phyloP scores from a whole-genome alignment of 2,888 invertebrate species.

The Drosophila subsilvestris region DNA sequence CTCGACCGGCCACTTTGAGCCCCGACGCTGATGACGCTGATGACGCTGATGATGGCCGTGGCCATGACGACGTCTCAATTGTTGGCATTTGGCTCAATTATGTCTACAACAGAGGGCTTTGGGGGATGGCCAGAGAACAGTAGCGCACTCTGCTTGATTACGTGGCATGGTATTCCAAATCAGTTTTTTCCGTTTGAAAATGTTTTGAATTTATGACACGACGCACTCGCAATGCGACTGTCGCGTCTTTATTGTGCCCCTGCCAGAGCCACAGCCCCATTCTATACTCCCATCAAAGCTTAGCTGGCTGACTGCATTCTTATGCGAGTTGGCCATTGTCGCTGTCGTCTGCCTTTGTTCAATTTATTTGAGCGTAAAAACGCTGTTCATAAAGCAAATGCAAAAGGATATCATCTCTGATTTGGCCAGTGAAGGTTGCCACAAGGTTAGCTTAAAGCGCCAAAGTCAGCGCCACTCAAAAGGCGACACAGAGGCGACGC shows the following conservation, averaged over 20 bases:
- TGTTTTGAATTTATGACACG: slow-evolving; percentile 73
- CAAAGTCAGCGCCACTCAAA: slow-evolving; percentile 15
- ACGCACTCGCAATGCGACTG: slow-evolving; percentile 17
- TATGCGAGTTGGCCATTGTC: slow-evolving; percentile 45
- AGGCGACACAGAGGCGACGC: too few relatives aligned
- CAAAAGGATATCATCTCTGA: slow-evolving; percentile 57
- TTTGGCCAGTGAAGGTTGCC: slow-evolving; percentile 59
- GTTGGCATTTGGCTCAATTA: slow-evolving; percentile 45
- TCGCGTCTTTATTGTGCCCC: slow-evolving; percentile 65
- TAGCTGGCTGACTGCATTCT: slow-evolving; percentile 34
- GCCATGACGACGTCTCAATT: slow-evolving; percentile 66
- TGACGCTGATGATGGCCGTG: slow-evolving; percentile 3
- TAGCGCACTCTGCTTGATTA: slow-evolving; percentile 63
- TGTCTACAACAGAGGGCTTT: neutral
- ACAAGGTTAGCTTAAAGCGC: slow-evolving; percentile 70
- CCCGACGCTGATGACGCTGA: too few relatives aligned
- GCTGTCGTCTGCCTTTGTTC: slow-evolving; percentile 57
- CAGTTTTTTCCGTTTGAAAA: slow-evolving; percentile 64
- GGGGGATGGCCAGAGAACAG: too few relatives aligned
- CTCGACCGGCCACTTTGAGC: neutral
- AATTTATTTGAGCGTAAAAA: slow-evolving; percentile 63
- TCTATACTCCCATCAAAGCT: neutral
- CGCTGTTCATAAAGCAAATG: slow-evolving; percentile 64
- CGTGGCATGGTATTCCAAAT: slow-evolving; percentile 56
- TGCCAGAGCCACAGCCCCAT: neutral